Base-by-base conservation (phyloP, 1,140 invertebrate genomes). In the Heliothis subflexa region DNA sequence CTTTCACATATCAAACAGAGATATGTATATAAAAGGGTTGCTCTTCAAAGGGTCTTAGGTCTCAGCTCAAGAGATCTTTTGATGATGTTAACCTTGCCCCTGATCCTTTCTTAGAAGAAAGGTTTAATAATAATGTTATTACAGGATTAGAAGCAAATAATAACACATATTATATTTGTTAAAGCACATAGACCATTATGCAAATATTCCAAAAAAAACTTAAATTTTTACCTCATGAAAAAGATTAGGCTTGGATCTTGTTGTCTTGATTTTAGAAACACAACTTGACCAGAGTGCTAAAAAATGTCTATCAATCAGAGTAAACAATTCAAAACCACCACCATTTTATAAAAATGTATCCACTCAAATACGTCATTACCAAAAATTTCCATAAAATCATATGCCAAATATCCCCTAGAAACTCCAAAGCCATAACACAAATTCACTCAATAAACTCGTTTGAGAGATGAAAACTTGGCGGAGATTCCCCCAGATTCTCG, bases 401-500 rank as follows among this genome's bases (percentile, higher is more conserved):
- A 66, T 66, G 16, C 16, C 1, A 18, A 64, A 12, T 47, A 47
- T 2, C 40, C n/a, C 3, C 10, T n/a, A n/a, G 13, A 70, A 25
- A 54, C 28, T n/a, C 9, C n/a, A n/a, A 14, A 25, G 11, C 13
- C 28, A 55, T 45, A 71, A 28, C 49, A 70, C 52, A 61, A 57
- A 74, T 74, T 72, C 18, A 74, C 14, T 61, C 71, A 74, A 47
- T 74, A 74, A 74, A 70, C 66, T 52, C 18, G 21, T 40, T 49
- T 18, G n/a, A 47, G 33, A 40, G 55, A n/a, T 74, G 71, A 49
- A 61, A 74, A 74, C 71, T 74, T 61, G 14, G 33, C 50, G 11
- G 61, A 64, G 68, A 64, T 64, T 40, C 74, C 12, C 70, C 13
- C 52, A 73, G 70, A 73, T 77, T 78, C 68, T 16, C 71, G 50